phyloP scores from a whole-genome alignment of 2,797 vertebrate genomes.

The Rallus crepitans region DNA sequence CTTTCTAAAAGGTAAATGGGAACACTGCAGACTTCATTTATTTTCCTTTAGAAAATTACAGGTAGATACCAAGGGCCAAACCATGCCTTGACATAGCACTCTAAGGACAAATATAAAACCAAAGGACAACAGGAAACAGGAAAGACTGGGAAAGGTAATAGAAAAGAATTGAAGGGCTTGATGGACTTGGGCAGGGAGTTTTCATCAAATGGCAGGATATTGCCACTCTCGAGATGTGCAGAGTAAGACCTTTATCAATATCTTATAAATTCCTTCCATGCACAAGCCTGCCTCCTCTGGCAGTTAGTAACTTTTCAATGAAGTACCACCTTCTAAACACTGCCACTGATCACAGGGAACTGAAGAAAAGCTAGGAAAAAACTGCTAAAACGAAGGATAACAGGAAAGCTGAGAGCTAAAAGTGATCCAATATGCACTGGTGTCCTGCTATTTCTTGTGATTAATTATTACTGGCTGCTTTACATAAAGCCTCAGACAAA shows the following conservation, averaged over 20 bases:
- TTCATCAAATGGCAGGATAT: not conserved
- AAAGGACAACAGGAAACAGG: not conserved
- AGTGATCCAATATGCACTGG: not conserved
- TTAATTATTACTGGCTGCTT: not conserved
- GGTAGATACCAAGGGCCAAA: not conserved
- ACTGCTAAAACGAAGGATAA: not conserved
- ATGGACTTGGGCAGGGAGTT: not conserved
- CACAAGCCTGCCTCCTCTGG: not conserved
- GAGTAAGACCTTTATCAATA: not conserved
- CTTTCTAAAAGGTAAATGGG: conserved; percentile 23
- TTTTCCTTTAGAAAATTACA: conserved; percentile 17
- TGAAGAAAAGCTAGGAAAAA: not conserved
- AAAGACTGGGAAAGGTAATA: not conserved
- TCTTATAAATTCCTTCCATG: not conserved
- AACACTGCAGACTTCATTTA: not conserved
- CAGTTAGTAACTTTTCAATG: not conserved
- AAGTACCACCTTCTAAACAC: not conserved
- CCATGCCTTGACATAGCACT: not conserved
- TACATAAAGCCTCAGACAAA: not conserved
- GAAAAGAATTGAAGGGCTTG: not conserved
- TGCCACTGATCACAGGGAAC: not conserved
- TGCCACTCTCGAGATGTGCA: not conserved
- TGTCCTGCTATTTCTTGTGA: not conserved
- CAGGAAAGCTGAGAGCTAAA: not conserved
- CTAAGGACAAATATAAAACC: not conserved